Base-by-base conservation (phyloP, 1,140 invertebrate genomes). In the Brachionus sp. region DNA sequence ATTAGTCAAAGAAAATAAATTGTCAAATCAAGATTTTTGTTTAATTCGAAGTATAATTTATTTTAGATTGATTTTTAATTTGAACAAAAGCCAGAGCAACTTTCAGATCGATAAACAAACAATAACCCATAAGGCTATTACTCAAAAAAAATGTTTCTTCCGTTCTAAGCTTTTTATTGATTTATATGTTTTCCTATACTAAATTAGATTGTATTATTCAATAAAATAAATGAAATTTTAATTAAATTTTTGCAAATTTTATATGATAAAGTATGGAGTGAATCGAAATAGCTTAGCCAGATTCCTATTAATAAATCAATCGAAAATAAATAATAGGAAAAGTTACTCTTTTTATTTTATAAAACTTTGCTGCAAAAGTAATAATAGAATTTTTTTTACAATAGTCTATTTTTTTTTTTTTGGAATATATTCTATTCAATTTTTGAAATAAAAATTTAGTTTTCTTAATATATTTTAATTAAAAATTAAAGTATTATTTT, bases 191-290 rank as follows among this genome's bases (percentile, higher is more conserved):
- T 57, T 57, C 50, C 50, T 57, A 57, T 19, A 57, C 50, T 57
- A 57, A 57, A 57, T 57, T 57, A 57, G 50, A 57, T 57, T 57
- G 50, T 57, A 57, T 57, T 57, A 57, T 57, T 57, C 50, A 57
- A 57, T 57, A 57, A 57, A 57, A 57, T 57, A 57, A 57, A 57
- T 57, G 50, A 57, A 57, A 57, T 57, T 57, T 57, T 19, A 57
- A 19, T 57, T 19, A 57, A 57, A 19, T 57, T 57, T 57, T 57
- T 19, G 50, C 29, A 57, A 57, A 7, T 57, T 57, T 57, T 25
- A 57, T 57, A 57, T 57, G 50, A 57, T 57, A 57, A 57, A 57
- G 50, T 57, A 57, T 16, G n/a, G 50, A 4, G 50, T 57, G 50
- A 57, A 57, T 57, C 50, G 50, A 57, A 57, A 57, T 19, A 57